Evolutionary conservation across 2,888 invertebrate genomes (phyloP).

Genomic region (Agrotis ipsilon): DNA sequence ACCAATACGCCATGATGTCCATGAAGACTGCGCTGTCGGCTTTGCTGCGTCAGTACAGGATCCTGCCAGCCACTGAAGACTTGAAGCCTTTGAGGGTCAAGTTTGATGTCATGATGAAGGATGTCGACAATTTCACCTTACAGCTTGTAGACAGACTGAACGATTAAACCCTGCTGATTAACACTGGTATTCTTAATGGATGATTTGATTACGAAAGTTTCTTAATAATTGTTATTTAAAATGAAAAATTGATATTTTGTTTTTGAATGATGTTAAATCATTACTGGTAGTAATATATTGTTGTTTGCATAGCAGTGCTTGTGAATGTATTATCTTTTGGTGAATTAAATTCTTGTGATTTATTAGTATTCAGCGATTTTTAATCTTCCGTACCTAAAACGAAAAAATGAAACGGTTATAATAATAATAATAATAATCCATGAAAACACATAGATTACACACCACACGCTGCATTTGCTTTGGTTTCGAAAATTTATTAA

Average conservation of each 20-base stretch:
- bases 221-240: no score
- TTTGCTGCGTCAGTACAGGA: conserved; percentile 71
- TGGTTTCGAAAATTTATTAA: no score
- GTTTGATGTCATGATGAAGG: conserved; percentile 71
- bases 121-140: conserved; percentile 57
- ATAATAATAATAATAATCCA: no score
- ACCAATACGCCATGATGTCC: conserved; percentile 83
- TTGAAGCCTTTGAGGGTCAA: conserved; percentile 56
- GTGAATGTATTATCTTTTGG: background rate
- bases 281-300: no score
- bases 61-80: conserved; percentile 58
- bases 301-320: background rate
- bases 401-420: no score
- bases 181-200: background rate
- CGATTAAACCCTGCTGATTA: background rate
- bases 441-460: no score
- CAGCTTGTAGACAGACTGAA: conserved; percentile 38
- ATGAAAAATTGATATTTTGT: no score
- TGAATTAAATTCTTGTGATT: conserved; percentile 13
- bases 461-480: no score
- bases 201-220: no score
- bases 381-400: no score
- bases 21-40: conserved; percentile 81
- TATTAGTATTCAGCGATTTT: background rate
- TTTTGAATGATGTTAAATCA: no score